Evolutionary conservation across 2,113 vertebrate species (phyloP), one percentile per base, ranked within the genome.

Genomic region (Sinocyclocheilus rhinocerous): DNA sequence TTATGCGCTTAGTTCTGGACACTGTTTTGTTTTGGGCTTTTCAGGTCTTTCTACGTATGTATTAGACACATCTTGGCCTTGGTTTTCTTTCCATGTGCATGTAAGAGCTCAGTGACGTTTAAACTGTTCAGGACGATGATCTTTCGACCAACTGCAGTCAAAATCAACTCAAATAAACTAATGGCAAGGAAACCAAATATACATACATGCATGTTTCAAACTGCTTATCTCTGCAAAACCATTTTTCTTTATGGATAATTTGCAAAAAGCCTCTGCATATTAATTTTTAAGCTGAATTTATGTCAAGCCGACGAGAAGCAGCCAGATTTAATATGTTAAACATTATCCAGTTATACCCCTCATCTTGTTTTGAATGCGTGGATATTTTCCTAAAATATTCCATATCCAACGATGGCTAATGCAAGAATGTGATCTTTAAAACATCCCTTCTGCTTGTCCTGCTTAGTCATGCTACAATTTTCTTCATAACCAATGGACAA

Each of bases 331-430:
- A 90, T 89, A 89, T 89, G 89, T 91, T 90, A 88, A 91, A 91
- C 93, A 92, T 91, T 90, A 92, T 88, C 89, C 85, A 90, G 81
- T 80, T 63, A 85, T 76, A 88, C 86, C 90, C 88, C 78, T 91
- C 88, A 85, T 88, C 90, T 89, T 90, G 89, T 87, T 92, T 90
- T 91, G 89, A 93, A 93, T 92, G 92, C 89, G 70, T 12, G 65
- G 83, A 36, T n/a, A n/a, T n/a, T 75, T 33, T 80, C 89, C 85
- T 83, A 91, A 90, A 87, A 86, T 55, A 73, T 88, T 87, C 42
- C 48, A 83, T 91, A 91, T 86, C 88, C 88, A 85, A 63, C 11
- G 42, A 88, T 88, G 76, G 87, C 36, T 85, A 87, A 88, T 87
- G 86, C 79, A 72, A 86, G 10, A 75, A 76, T 85, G 59, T 70